phyloP scores from a whole-genome alignment of 2,113 vertebrate species.

The Onychostruthus taczanowskii region DNA sequence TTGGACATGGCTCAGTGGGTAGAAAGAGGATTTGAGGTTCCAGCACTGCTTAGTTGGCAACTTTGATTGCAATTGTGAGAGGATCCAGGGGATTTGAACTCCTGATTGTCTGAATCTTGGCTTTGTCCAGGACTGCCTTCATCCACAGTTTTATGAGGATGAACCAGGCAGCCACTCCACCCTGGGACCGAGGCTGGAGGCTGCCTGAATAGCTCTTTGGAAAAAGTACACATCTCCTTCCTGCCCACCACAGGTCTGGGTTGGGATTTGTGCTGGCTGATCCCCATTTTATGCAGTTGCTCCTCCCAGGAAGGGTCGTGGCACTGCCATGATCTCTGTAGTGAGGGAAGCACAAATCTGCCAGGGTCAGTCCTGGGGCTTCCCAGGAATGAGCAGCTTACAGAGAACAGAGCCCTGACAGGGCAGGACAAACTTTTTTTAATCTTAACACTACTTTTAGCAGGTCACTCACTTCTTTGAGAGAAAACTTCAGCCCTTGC shows the following conservation, averaged over 20 bases:
- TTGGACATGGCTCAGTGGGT: not conserved
- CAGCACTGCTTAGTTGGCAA: not conserved
- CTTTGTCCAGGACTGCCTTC: not conserved
- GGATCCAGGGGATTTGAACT: not conserved
- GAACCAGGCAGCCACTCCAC: not conserved
- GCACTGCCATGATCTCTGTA: not conserved
- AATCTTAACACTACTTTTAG: not conserved
- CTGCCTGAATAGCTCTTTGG: not conserved
- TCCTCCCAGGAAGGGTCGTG: not conserved
- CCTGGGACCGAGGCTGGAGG: not conserved
- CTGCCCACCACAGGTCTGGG: not conserved
- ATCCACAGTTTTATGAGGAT: not conserved
- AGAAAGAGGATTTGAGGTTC: not conserved
- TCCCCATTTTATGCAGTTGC: not conserved
- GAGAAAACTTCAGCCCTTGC: not conserved
- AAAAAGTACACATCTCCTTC: not conserved
- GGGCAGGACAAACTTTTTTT: not conserved
- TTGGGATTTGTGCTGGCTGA: not conserved
- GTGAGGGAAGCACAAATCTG: not conserved
- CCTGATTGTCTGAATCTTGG: not conserved
- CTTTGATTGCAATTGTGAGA: not conserved
- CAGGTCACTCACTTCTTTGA: not conserved
- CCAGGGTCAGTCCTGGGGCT: not conserved
- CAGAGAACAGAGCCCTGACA: not conserved
- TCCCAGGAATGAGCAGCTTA: not conserved